Base-by-base conservation (phyloP, 2,113 vertebrate species). In the Microcebus ravelobensis region DNA sequence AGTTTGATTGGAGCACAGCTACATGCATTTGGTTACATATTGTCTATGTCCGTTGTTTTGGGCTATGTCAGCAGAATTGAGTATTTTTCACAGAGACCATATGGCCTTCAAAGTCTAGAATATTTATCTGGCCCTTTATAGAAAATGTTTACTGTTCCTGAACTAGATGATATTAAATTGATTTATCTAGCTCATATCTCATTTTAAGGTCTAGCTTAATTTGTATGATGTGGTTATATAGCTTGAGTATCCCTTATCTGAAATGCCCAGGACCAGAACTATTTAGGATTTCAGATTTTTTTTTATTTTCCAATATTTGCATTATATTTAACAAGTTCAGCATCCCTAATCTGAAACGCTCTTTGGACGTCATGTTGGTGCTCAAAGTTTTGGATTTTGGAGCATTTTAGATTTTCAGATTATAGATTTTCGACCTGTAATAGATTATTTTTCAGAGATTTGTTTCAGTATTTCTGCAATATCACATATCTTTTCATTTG, bases 381-480 rank as follows among this genome's bases (percentile, higher is more conserved):
- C 25, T 74, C 42, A 74, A 48, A 82, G 14, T 59, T 29, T 45
- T 4, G 13, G 42, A 48, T 74, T 48, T 74, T 48, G 25, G 39
- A 74, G 71, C 25, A 74, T 74, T 74, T 74, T 45, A 42, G 25
- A 74, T 23, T 42, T 73, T 70, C 42, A 39, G 70, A 73, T 45
- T 45, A 45, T 39, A 27, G 39, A 4, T 74, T 45, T 42, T 74
- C 42, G 9, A 48, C 27, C 3, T 74, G 3, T 74, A 48, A 27
- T 29, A 88, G 42, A 29, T 81, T 81, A 81, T 94, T 95, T 89
- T 89, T 90, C 67, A 92, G 45, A 18, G 55, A 77, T 93, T 87
- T 84, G 31, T 92, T 74, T 92, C 21, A 91, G 42, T 94, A 67
- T 4, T 88, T 96, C 36, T 90, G 15, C 2, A 57, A 29, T 31